A percentile compares a stretch with the other conserved stretches of the same genome.
Conservation (phyloP, 30 jellyfish, hydroid and myxozoan genomes). For the Haliclystus octoradiatus region DNA sequence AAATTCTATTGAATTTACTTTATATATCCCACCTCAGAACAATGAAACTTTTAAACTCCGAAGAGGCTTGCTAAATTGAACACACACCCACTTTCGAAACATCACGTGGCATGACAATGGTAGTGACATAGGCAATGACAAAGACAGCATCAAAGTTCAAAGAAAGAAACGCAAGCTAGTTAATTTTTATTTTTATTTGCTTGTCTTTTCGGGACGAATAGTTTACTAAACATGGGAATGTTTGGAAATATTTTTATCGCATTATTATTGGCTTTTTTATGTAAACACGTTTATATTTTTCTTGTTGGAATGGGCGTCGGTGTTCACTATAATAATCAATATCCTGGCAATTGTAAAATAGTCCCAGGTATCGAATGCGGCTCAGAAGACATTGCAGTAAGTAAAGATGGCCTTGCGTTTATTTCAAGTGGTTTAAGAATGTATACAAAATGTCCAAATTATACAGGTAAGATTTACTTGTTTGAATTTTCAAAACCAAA, state of each 20-base stretch:
- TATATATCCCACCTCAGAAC: too few species aligned
- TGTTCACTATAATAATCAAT: conserved; percentile 44
- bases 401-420: conserved; percentile 75
- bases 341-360: conserved; percentile 85
- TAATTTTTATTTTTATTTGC: too few species aligned
- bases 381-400: conserved; percentile 88
- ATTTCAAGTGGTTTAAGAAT: conserved; percentile 63
- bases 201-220: too few species aligned
- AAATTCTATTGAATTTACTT: too few species aligned
- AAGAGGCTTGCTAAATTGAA: too few species aligned
- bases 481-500: conserved; percentile 66
- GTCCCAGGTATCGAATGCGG: conserved; percentile 93
- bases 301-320: conserved; percentile 48
- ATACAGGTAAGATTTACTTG: conserved; percentile 48
- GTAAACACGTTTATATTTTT: conserved; percentile 12
- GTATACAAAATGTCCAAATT: conserved; percentile 25
- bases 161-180: too few species aligned
- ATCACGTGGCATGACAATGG: too few species aligned
- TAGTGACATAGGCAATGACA: too few species aligned
- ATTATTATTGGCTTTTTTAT: not conserved
- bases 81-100: too few species aligned
- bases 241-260: not conserved
- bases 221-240: not conserved
- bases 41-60: too few species aligned
- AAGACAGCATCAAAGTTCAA: too few species aligned